Base-by-base conservation (phyloP, 2,113 vertebrate species). In the Cynopterus brachyotis region DNA sequence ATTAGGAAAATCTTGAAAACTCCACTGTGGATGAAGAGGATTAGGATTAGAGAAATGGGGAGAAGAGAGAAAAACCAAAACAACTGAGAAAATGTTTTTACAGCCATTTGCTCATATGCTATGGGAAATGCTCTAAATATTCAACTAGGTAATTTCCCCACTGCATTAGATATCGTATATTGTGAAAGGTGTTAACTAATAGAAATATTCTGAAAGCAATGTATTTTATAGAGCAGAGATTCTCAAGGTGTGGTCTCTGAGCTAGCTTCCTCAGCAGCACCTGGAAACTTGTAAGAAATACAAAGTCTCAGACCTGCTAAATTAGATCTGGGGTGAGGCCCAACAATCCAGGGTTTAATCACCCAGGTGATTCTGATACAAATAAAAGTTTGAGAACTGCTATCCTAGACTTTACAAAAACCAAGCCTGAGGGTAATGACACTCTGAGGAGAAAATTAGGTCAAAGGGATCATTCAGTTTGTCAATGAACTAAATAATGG, bases 381-480 rank as follows among this genome's bases (percentile, higher is more conserved):
- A 3, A n/a, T 7, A 79, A 4, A 75, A 30, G 50, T 75, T 60
- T 88, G n/a, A 76, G n/a, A 81, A 57, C 13, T 28, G 17, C 16
- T 97, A 19, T 79, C 57, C 11, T 13, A 66, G 24, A 66, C 42
- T 62, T 60, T 16, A 42, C 57, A 13, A 62, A 88, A 89, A 35
- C 3, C 37, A 6, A 12, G 13, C 0, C 24, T 40, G 5, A 11
- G 19, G 6, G 12, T 89, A 92, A 91, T 93, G n/a, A 64, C 8
- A 45, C 9, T 20, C 22, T 37, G 3, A 76, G 53, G 69, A 90
- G 30, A 95, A 95, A 84, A 2, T 32, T 24, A n/a, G 28, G 17
- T 84, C 55, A 69, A 90, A 88, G n/a, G 55, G 30, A 80, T 64
- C 32, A 78, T 62, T 92, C 15, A 73, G 32, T 64, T 82, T 92